Conservation (phyloP, 2,797 vertebrate genomes). For the Pseudopleuronectes americanus region DNA sequence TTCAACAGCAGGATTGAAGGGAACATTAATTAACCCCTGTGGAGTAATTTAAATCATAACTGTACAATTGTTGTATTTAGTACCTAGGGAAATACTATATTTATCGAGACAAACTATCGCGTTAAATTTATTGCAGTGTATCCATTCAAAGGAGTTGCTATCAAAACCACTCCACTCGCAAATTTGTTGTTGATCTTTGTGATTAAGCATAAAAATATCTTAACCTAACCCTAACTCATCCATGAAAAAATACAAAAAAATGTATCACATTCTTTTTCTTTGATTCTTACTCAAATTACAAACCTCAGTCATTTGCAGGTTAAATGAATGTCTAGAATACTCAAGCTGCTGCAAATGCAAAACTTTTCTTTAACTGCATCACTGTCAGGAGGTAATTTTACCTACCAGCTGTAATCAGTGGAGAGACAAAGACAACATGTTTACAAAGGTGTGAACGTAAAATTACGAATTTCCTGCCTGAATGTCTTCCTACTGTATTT, state of each 20-base stretch:
- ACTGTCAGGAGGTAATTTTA: constrained; percentile 2
- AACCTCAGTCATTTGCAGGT: constrained; percentile 15
- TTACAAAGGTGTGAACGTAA: not conserved
- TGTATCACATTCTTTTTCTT: constrained; percentile 43
- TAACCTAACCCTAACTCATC: not conserved
- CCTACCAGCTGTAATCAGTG: not conserved
- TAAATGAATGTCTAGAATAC: too few species aligned
- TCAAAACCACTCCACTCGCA: too few species aligned
- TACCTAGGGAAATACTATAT: not conserved
- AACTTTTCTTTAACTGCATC: too few species aligned
- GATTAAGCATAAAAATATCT: constrained; percentile 3
- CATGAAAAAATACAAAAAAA: constrained; percentile 35
- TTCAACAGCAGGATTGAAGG: not conserved
- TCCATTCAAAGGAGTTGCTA: constrained; percentile 13
- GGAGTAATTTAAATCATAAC: constrained; percentile 13
- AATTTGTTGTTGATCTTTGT: constrained; percentile 1
- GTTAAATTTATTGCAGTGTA: not conserved
- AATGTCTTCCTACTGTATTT: constrained; percentile 41
- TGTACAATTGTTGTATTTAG: not conserved
- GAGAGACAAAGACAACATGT: too few species aligned
- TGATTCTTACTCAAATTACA: constrained; percentile 40
- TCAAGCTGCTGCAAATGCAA: too few species aligned
- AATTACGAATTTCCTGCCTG: constrained; percentile 7
- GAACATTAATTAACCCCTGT: not conserved
- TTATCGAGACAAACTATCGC: not conserved